Conservation (phyloP, 1,140 invertebrate species). For the Frieseomelitta varia region DNA sequence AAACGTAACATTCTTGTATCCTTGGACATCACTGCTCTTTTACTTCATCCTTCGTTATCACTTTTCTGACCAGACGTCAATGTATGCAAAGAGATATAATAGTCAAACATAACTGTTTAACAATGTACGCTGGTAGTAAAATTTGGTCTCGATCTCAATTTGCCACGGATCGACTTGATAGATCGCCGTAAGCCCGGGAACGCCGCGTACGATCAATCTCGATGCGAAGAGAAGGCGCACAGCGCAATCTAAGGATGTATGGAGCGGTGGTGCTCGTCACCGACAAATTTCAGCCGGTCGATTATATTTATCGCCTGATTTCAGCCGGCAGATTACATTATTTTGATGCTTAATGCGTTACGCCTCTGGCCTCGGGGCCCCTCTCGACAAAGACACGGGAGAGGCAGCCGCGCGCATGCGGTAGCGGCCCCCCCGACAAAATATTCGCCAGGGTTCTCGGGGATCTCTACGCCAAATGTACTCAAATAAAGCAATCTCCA, state of each 20-base stretch:
- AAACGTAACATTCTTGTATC: too few relatives aligned
- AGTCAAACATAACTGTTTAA: background rate
- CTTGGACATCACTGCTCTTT: too few relatives aligned
- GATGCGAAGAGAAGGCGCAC: slow-evolving; percentile 24
- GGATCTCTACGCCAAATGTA: slow-evolving; percentile 63
- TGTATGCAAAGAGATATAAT: background rate
- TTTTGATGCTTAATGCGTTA: slow-evolving; percentile 69
- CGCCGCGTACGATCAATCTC: slow-evolving; percentile 3
- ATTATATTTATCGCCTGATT: slow-evolving; percentile 74
- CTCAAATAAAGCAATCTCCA: slow-evolving; percentile 76
- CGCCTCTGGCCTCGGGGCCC: slow-evolving; percentile 15
- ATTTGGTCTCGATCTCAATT: background rate
- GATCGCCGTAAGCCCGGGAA: background rate
- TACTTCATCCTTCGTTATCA: too few relatives aligned
- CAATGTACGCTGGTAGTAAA: background rate
- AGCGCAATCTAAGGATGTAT: slow-evolving; percentile 39
- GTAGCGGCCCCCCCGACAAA: slow-evolving; percentile 36
- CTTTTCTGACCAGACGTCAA: too few relatives aligned
- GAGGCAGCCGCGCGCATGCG: background rate
- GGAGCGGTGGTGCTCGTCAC: slow-evolving; percentile 41
- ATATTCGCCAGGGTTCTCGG: slow-evolving; percentile 55
- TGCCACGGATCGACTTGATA: background rate
- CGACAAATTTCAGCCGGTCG: slow-evolving; percentile 72
- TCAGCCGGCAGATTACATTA: slow-evolving; percentile 70
- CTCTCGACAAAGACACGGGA: background rate